Evolutionary conservation across 2,888 invertebrate genomes (phyloP).

Genomic region (Flexamia atlantica): DNA sequence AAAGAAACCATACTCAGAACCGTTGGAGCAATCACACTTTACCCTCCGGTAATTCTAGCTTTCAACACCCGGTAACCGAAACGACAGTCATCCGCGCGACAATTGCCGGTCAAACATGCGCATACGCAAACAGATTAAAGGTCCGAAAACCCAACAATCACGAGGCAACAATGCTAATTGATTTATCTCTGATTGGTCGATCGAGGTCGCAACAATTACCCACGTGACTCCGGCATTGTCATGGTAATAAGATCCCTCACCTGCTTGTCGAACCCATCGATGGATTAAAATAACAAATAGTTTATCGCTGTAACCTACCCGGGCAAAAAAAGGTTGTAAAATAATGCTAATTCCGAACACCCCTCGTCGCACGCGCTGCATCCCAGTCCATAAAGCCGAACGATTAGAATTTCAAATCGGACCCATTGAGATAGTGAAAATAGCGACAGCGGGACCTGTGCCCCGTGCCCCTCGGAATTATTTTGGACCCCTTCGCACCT

Average conservation of each 20-base stretch:
- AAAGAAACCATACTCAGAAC: neutral
- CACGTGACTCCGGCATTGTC: constrained; percentile 36
- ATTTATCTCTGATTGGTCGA: constrained; percentile 45
- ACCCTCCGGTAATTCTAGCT: constrained; percentile 31
- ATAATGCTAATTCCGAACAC: constrained; percentile 59
- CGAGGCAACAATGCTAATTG: constrained; percentile 58
- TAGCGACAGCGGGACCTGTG: constrained; percentile 46
- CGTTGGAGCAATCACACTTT: neutral
- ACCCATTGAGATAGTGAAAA: constrained; percentile 65
- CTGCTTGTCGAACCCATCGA: constrained; percentile 32
- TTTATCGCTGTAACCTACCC: constrained; percentile 57
- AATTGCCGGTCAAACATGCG: constrained; percentile 53
- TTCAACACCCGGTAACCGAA: constrained; percentile 31
- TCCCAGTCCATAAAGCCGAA: constrained; percentile 53
- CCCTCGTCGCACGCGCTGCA: constrained; percentile 48
- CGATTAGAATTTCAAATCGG: constrained; percentile 70
- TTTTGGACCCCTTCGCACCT: constrained; percentile 54
- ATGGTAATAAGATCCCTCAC: constrained; percentile 50
- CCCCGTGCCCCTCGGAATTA: constrained; percentile 60
- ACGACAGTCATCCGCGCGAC: constrained; percentile 44
- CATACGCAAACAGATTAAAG: constrained; percentile 58
- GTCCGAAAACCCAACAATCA: constrained; percentile 55
- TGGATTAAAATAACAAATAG: constrained; percentile 61
- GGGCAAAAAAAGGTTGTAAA: constrained; percentile 61
- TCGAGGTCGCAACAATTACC: constrained; percentile 5